phyloP scores from a whole-genome alignment of 2,113 vertebrate genomes.

The Xenopus tropicalis region UCB_Xtro_10.0 CM004446.2:126175501-126176000 shows the following conservation, averaged over 20 bases:
- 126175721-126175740: not conserved
- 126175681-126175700: not conserved
- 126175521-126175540: slow-evolving; percentile 82
- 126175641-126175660: not conserved
- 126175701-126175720: not conserved
- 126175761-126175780: slow-evolving; percentile 18
- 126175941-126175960: not conserved
- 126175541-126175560: slow-evolving; percentile 76
- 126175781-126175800: slow-evolving; percentile 4
- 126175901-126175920: not conserved
- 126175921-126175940: not conserved
- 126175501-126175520: slow-evolving; percentile 83
- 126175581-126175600: slow-evolving; percentile 6
- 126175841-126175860: slow-evolving; percentile 29
- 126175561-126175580: slow-evolving; percentile 92
- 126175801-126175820: not conserved
- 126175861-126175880: not conserved
- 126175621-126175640: not conserved
- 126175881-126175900: not conserved
- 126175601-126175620: not conserved
- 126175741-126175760: slow-evolving; percentile 21
- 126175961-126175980: not conserved
- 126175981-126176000: not conserved
- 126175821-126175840: not conserved
- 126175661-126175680: not conserved